Evolutionary conservation across 2,797 vertebrate genomes (phyloP), one percentile per base, ranked within the genome.

Genomic region (Stomatorhinus walkeri): DNA sequence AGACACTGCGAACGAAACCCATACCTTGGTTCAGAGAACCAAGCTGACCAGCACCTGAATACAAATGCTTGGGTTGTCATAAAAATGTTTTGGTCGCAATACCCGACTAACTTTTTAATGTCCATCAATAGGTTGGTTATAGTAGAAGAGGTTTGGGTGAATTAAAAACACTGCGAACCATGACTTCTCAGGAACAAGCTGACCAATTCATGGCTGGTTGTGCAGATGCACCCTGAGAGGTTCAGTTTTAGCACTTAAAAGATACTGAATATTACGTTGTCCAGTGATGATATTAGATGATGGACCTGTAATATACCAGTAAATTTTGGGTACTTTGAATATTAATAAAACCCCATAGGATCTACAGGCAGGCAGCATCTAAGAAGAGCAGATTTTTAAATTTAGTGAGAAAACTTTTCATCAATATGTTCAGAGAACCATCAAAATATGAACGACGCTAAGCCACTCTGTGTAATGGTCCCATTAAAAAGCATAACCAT

Each of bases 201-300:
- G 40, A 79, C 19, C 5, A 3, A 79, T 79, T 79, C 4, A 40
- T 43, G 40, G 36, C 72, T 46, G 32, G 32, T 79, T 8, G 40
- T 19, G 32, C 40, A 19, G 46, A 79, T 40, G 72, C 43, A 36
- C 40, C 72, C 72, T 43, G 72, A 79, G 72, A 43, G 40, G 72
- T 46, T 79, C 72, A 79, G 8, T 46, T 79, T 79, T 79, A 79
- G 72, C 72, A 79, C 72, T 79, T 79, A 79, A 72, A 36, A 43
- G 40, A 79, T 79, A n/a, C 16, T 7, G 36, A 79, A 79, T 49
- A 84, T 51, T 48, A 12, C 4, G 10, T 12, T 51, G 81, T 22
- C 28, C n/a, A 49, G 43, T 51, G 9, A 14, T 49, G 46, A 12
- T 83, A 83, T 46, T 46, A 48, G 8, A 46, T 83, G 76, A 83